Evolutionary conservation across 2,113 vertebrate species (phyloP), one percentile per base, ranked within the genome.

Genomic region (Mobula hypostoma): DNA sequence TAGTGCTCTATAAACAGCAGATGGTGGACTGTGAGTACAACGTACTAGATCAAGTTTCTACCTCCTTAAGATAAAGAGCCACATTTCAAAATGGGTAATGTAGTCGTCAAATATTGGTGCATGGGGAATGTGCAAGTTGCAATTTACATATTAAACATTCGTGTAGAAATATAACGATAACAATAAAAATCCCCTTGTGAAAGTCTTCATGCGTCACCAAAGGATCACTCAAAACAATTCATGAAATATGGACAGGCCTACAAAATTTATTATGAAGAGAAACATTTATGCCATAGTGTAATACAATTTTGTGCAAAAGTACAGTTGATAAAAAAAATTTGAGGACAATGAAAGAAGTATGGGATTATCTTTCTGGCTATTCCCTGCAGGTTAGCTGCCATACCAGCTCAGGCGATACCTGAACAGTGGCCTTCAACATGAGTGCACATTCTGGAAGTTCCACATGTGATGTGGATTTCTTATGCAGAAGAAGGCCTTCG

Each of bases 61-160:
- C 72, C 32, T 19, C 90, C n/a, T 92, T 17, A 92, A 92, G 63
- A 63, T 70, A 70, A 91, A 91, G 7, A 68, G 36, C 63, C 27
- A 48, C 66, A 92, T 36, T 92, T 92, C 66, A 92, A 68, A 19
- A 72, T 92, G 63, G 40, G 21, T 36, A 92, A 92, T 72, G 32
- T 92, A 92, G 70, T 7, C 72, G 68, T 92, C 63, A 92, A 92
- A 92, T 92, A 66, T 92, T 36, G 19, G 9, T 40, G 66, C 88
- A 21, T 8, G 12, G n/a, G 36, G 90, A 36, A 68, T 92, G 24
- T 19, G 32, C 17, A 92, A 72, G 68, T 36, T 92, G 40, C 32
- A 92, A 72, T 74, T 48, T 72, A 36, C 90, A 92, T 72, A 48
- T 92, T 92, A 72, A 74, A 92, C 90, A 72, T 72, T 92, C 90